Conservation (phyloP, 2,113 vertebrate genomes). For the Poeciliopsis occidentalis region DNA sequence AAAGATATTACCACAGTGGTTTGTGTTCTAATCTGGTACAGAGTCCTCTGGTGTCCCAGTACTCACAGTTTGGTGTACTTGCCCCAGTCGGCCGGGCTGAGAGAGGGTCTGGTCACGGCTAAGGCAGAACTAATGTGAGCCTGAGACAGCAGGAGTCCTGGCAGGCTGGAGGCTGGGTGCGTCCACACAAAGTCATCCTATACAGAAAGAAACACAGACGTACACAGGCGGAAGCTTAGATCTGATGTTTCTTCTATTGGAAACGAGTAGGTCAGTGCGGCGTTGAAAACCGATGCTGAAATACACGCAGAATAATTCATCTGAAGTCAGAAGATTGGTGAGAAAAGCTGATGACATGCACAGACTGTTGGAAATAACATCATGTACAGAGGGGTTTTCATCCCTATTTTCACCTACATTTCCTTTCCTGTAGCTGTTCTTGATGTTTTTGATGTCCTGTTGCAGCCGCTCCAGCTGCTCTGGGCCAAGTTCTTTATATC, state of each 20-base stretch:
- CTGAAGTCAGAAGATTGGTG: not conserved
- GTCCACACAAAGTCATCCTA: conserved; percentile 40
- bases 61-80: conserved; percentile 91
- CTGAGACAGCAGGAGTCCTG: conserved; percentile 78
- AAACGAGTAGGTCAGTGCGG: not conserved
- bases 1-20: not conserved
- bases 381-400: not conserved
- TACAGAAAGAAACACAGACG: conserved; percentile 2
- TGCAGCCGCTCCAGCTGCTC: conserved; percentile 85
- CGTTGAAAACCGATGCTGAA: no score
- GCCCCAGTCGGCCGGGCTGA: conserved; percentile 88
- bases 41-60: not conserved
- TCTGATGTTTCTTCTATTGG: not conserved
- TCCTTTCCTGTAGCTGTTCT: conserved; percentile 81
- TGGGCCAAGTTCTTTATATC: conserved; percentile 82
- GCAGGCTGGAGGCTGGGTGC: conserved; percentile 74
- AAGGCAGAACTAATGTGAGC: conserved; percentile 85
- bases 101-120: conserved; percentile 84
- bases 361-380: not conserved
- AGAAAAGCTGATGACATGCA: not conserved
- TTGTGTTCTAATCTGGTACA: not conserved
- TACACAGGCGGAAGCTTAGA: not conserved
- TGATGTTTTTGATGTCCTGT: conserved; percentile 82
- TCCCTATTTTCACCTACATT: conserved; percentile 73
- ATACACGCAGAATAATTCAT: not conserved